Base-by-base conservation (phyloP, 35 echinoderm and acorn worm genomes). In the Apostichopus californicus region DNA sequence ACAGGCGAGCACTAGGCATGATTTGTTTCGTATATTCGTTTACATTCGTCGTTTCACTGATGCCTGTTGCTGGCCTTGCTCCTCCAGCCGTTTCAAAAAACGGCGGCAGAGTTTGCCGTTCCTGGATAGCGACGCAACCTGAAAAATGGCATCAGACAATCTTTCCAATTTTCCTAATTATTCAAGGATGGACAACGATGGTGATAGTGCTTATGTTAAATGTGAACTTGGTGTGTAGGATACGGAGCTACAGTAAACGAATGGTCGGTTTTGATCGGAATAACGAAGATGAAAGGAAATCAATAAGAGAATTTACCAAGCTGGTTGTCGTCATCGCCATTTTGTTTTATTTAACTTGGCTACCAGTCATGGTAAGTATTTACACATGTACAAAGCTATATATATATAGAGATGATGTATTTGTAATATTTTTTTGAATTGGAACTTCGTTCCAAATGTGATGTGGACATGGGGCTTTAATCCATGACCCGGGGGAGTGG, bases 281-380 rank as follows among this genome's bases (percentile, higher is more conserved):
- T 79, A 83, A 92, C 12, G 81, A 64, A 21, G 58, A 91, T 28
- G 96, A 95, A 21, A 90, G 77, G 24, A 91, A 95, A 91, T 93
- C 88, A 11, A 86, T 98, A 53, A 23, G 90, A 53, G 96, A 98
- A 85, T 95, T 98, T 92, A 95, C 94, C 14, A 94, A 92, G 61
- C 90, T 98, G 3, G 96, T 98, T 5, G 71, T 98, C 12, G 96
- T 95, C 23, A 94, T 95, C 34, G 94, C 96, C 54, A 88, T 98
- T 77, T 90, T 98, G 73, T 98, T 98, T 73, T 98, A 98, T 71
- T 91, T 95, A 28, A 98, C 96, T 14, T 98, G 96, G 96, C 77
- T 98, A 70, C 96, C 96, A 13, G 96, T 95, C 9, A 78, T 98
- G 90, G 96, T 98, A 92, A 98, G 96, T 98, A 80, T 78, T 61